Percentiles rank a stretch among this genome's conserved stretches.
phyloP scores from a whole-genome alignment of 2,888 invertebrate species.

The Pterobdella sp. region DNA sequence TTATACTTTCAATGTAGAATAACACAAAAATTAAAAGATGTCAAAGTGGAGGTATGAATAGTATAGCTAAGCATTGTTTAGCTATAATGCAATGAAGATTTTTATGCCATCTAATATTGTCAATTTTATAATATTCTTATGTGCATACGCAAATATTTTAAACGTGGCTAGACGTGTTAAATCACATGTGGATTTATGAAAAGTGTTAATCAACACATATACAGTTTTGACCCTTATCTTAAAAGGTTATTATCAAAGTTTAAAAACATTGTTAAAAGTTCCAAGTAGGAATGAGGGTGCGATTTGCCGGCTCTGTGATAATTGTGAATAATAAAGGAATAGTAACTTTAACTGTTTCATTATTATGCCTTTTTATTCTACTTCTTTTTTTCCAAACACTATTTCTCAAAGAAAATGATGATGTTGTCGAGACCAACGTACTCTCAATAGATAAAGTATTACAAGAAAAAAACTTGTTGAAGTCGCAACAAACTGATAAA shows the following conservation, averaged over 20 bases:
- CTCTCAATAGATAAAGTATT: not conserved
- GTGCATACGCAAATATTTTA: too few relatives aligned
- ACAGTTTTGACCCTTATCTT: too few relatives aligned
- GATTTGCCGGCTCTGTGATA: conserved; percentile 13
- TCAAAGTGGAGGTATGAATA: not conserved
- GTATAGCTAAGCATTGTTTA: not conserved
- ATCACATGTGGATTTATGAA: too few relatives aligned
- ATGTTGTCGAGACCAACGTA: not conserved
- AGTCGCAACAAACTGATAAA: not conserved
- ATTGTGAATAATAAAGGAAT: not conserved
- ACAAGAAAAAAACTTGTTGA: not conserved
- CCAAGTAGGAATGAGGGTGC: not conserved
- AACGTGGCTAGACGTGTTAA: too few relatives aligned
- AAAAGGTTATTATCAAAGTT: too few relatives aligned
- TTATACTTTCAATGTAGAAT: too few relatives aligned
- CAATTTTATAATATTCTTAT: too few relatives aligned
- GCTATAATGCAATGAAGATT: too few relatives aligned
- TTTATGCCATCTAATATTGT: too few relatives aligned
- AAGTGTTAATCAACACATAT: too few relatives aligned
- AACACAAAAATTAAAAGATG: too few relatives aligned
- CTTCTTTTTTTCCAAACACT: not conserved
- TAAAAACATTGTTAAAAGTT: too few relatives aligned
- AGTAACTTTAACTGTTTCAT: not conserved
- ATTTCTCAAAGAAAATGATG: not conserved
- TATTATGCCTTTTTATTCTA: not conserved